phyloP scores from a whole-genome alignment of 2,113 vertebrate genomes.

The Azemiops feae region DNA sequence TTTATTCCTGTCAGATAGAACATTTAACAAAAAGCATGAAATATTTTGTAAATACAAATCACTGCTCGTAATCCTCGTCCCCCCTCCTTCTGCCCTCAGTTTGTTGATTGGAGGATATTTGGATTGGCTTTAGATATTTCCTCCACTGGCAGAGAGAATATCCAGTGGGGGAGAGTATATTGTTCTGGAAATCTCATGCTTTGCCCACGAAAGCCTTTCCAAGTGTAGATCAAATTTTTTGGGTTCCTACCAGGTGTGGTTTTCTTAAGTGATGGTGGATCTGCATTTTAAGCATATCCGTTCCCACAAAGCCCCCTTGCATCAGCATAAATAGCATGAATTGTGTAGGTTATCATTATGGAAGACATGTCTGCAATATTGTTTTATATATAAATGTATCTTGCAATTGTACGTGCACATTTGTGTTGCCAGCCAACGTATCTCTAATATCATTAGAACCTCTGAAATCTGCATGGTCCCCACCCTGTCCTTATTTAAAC shows the following conservation, averaged over 20 bases:
- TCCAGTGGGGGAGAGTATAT: not conserved
- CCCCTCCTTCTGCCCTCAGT: not conserved
- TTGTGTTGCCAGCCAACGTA: not conserved
- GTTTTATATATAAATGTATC: not conserved
- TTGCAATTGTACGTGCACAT: not conserved
- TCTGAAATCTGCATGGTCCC: not conserved
- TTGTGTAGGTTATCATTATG: not conserved
- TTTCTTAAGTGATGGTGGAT: not conserved
- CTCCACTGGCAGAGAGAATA: not conserved
- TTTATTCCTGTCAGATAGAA: slow-evolving; percentile 7
- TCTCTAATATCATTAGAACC: not conserved
- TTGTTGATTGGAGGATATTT: not conserved
- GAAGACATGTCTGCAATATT: not conserved
- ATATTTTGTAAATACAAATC: not conserved
- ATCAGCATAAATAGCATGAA: not conserved
- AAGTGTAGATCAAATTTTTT: not conserved
- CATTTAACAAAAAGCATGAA: not conserved
- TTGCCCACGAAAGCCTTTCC: not conserved
- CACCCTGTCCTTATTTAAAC: not conserved
- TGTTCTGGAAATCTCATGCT: not conserved
- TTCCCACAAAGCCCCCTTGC: not conserved
- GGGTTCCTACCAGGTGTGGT: not conserved
- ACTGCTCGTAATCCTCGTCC: not conserved
- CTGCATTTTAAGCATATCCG: not conserved
- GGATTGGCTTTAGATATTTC: not conserved